Percentiles rank a stretch among this genome's conserved stretches.
phyloP scores from a whole-genome alignment of 2,797 vertebrate genomes.

The Microctenopoma lineatum region DNA sequence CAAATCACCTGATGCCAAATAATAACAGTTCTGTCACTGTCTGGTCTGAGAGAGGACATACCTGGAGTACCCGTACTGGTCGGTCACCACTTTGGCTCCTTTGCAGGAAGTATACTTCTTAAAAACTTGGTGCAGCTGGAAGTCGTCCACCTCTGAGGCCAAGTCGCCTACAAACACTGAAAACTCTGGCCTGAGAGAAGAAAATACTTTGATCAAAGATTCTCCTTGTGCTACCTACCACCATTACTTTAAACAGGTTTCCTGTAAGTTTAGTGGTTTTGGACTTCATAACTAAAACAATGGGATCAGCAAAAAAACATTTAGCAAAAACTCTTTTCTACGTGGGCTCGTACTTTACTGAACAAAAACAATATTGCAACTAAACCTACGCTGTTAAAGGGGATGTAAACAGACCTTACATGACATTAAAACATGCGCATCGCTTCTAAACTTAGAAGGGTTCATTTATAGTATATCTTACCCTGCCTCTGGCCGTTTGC shows the following conservation, averaged over 20 bases:
- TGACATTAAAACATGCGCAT: not conserved
- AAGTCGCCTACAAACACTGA: slow-evolving; percentile 95
- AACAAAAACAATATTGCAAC: too few species aligned
- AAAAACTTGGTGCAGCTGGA: slow-evolving; percentile 92
- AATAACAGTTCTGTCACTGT: not conserved
- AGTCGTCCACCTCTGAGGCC: slow-evolving; percentile 92
- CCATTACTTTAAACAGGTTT: too few species aligned
- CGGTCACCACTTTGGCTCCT: slow-evolving; percentile 93
- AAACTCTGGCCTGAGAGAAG: slow-evolving; percentile 86
- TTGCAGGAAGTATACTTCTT: slow-evolving; percentile 93
- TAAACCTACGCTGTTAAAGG: too few species aligned
- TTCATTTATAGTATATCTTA: slow-evolving; percentile 59
- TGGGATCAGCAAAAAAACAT: not conserved
- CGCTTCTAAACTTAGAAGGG: not conserved
- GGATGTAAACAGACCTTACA: too few species aligned
- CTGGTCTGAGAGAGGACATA: slow-evolving; percentile 60
- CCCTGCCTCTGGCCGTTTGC: slow-evolving; percentile 86
- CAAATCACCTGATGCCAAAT: slow-evolving; percentile 1
- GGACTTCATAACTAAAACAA: too few species aligned
- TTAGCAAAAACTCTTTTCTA: not conserved
- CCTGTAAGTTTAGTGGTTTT: too few species aligned
- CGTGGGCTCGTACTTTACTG: not conserved
- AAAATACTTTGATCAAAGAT: not conserved
- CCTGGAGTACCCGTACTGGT: slow-evolving; percentile 92
- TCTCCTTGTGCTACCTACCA: not conserved